Evolutionary conservation across 2,888 invertebrate species (phyloP).

Genomic region (Caenorhabditis becei): DNA sequence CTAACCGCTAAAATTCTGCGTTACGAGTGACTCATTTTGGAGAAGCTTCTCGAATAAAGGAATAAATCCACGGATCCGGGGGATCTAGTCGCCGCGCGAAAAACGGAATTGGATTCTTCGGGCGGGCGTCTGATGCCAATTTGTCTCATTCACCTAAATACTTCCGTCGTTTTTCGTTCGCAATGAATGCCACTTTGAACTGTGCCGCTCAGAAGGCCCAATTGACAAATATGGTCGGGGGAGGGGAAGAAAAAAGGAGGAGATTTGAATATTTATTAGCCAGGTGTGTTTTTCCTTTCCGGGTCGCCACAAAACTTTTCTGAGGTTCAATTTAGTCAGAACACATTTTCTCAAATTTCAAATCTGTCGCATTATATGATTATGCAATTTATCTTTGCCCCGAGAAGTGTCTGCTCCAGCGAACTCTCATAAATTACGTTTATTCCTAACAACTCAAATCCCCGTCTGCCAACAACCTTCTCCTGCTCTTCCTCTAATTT

Average conservation of each 20-base stretch:
- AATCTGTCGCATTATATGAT: constrained; percentile 2
- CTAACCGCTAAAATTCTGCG: neutral
- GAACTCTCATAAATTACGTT: neutral
- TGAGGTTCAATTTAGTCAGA: neutral
- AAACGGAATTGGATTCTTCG: constrained; percentile 14
- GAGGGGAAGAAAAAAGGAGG: constrained; percentile 2
- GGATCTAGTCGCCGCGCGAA: neutral
- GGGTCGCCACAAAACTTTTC: constrained; percentile 1
- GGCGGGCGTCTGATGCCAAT: constrained; percentile 38
- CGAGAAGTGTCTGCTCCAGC: neutral
- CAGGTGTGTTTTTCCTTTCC: constrained; percentile 30
- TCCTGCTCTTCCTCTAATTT: neutral
- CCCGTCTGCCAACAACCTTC: neutral
- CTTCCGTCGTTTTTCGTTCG: constrained; percentile 39
- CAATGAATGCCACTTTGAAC: constrained; percentile 55
- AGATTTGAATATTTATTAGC: constrained; percentile 49
- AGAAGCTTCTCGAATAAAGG: neutral
- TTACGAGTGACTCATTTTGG: neutral
- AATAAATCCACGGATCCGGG: neutral
- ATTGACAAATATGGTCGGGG: constrained; percentile 42
- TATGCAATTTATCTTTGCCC: neutral
- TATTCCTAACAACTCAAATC: neutral
- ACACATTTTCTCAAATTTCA: neutral
- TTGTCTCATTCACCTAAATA: constrained; percentile 61
- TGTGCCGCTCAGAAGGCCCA: constrained; percentile 46